A percentile compares a stretch with the other conserved stretches of the same genome.
phyloP scores from a whole-genome alignment of 2,888 invertebrate genomes.

The Ischnus inquisitorius region DNA sequence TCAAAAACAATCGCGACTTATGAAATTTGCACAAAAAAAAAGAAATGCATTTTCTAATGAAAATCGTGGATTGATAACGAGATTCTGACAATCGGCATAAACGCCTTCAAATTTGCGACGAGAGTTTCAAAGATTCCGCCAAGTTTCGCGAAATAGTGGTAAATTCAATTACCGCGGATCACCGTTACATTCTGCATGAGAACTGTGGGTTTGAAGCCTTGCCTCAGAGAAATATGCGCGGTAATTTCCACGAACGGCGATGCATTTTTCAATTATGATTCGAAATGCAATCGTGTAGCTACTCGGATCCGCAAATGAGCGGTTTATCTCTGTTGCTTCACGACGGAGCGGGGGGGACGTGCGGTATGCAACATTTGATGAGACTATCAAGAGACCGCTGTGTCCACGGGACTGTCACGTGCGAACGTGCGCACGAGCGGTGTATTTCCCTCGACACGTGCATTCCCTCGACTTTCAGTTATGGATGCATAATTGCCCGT shows the following conservation, averaged over 20 bases:
- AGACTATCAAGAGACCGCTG: constrained; percentile 16
- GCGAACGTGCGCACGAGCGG: constrained; percentile 25
- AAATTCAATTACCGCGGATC: neutral
- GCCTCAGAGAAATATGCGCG: neutral
- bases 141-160: neutral
- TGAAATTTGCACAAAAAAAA: neutral
- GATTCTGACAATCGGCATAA: neutral
- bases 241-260: neutral
- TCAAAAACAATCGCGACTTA: neutral
- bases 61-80: neutral
- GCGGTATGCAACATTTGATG: constrained; percentile 43
- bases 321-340: neutral
- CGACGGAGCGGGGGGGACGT: neutral
- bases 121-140: neutral
- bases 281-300: neutral
- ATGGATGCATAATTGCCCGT: constrained; percentile 56
- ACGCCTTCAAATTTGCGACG: neutral
- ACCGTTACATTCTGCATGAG: neutral
- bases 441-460: constrained; percentile 51
- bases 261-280: neutral
- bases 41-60: neutral
- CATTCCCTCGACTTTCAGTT: constrained; percentile 20
- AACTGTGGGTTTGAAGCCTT: neutral
- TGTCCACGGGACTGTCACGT: constrained; percentile 18
- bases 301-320: constrained; percentile 1